Evolutionary conservation across 2,113 vertebrate genomes (phyloP).

Genomic region (Crotalus horridus): DNA sequence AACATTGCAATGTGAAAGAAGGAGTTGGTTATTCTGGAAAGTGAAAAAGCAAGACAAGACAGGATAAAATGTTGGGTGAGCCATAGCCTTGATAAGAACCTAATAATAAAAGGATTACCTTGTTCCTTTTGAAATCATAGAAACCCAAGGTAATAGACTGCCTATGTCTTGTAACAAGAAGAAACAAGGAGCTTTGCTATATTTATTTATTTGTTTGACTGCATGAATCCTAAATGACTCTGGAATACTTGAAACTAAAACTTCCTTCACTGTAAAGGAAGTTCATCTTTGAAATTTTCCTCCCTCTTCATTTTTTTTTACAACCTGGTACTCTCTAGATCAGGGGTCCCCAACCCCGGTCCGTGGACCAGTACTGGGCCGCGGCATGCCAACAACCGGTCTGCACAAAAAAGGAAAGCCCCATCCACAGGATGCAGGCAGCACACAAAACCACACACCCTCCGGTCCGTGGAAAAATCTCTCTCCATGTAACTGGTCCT

Average conservation of each 20-base stretch:
- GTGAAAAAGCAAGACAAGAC: conserved; percentile 55
- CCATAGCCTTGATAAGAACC: conserved; percentile 11
- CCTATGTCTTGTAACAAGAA: not conserved
- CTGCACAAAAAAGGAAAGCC: too few species aligned
- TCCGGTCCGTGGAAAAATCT: too few species aligned
- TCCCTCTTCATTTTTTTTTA: not conserved
- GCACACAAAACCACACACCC: too few species aligned
- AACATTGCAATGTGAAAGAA: conserved; percentile 47
- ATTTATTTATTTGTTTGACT: not conserved
- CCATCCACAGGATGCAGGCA: too few species aligned
- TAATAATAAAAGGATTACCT: fast-evolving
- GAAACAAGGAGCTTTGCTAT: not conserved
- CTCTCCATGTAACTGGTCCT: too few species aligned
- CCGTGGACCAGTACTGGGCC: too few species aligned
- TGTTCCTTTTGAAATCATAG: conserved; percentile 1
- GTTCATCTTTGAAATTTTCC: not conserved
- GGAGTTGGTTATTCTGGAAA: conserved; percentile 52
- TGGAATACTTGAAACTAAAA: not conserved
- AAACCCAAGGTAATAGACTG: not conserved
- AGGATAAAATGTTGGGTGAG: conserved; percentile 45
- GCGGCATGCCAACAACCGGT: too few species aligned
- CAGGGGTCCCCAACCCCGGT: too few species aligned
- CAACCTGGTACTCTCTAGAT: not conserved
- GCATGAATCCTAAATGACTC: not conserved
- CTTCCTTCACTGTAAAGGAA: not conserved